Evolutionary conservation across 2,113 vertebrate genomes (phyloP).

Genomic region (Muscicapa adusta): DNA sequence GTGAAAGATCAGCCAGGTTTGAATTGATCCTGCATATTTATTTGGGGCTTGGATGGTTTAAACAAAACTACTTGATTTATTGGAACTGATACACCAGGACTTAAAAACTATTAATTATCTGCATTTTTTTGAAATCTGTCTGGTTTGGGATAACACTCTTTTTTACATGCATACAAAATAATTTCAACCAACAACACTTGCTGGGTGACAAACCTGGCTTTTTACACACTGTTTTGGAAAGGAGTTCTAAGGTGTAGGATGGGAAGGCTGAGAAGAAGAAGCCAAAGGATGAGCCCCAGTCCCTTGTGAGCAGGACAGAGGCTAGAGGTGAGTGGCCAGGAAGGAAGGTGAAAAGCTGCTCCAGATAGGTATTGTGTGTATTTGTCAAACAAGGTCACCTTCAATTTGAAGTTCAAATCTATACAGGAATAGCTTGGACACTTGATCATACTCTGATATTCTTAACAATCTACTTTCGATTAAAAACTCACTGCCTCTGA

Average conservation of each 20-base stretch:
- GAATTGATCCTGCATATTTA: not conserved
- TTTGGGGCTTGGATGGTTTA: not conserved
- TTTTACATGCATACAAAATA: not conserved
- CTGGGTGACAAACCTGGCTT: not conserved
- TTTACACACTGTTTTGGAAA: not conserved
- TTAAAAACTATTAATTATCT: not conserved
- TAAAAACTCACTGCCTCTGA: constrained; percentile 4
- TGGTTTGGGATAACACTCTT: not conserved
- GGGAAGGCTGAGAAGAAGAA: not conserved
- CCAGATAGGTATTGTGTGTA: not conserved
- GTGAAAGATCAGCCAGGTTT: not conserved
- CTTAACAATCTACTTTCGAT: not conserved
- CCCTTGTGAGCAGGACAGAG: not conserved
- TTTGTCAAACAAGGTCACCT: not conserved
- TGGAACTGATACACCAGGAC: not conserved
- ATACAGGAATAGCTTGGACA: not conserved
- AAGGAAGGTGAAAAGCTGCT: not conserved
- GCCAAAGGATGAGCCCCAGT: not conserved
- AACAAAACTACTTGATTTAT: not conserved
- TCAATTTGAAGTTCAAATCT: not conserved
- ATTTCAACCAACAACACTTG: not conserved
- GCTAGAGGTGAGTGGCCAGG: not conserved
- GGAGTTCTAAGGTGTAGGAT: not conserved
- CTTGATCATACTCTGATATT: not conserved
- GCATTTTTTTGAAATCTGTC: not conserved